Evolutionary conservation across 2,113 vertebrate genomes (phyloP).

Genomic region (Atherinomorus stipes): DNA sequence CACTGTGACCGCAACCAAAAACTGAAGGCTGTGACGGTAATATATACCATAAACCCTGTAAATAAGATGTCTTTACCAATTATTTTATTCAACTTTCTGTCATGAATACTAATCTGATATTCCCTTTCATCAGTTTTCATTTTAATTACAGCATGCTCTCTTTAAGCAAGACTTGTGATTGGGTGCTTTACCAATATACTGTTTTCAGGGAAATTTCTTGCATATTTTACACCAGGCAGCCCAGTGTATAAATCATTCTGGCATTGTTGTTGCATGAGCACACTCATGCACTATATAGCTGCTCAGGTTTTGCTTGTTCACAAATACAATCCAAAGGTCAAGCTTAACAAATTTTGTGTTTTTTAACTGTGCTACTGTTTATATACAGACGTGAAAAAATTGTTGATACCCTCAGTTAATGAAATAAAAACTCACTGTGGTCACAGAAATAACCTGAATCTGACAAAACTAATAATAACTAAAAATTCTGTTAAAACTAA

Average conservation of each 20-base stretch:
- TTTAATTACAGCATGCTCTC: slow-evolving; percentile 3
- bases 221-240: slow-evolving; percentile 39
- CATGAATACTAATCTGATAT: neutral
- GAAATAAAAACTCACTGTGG: no score
- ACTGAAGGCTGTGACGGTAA: neutral
- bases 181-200: neutral
- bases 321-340: no score
- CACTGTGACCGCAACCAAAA: neutral
- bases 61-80: neutral
- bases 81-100: neutral
- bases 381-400: no score
- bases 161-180: neutral
- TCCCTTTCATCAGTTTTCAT: slow-evolving; percentile 30
- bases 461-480: no score
- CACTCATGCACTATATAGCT: slow-evolving; percentile 5
- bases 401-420: no score
- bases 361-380: no score
- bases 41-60: neutral
- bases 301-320: neutral
- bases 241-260: slow-evolving; percentile 50
- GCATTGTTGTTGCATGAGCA: slow-evolving; percentile 23
- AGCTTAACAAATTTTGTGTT: no score
- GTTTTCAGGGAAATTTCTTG: slow-evolving; percentile 36
- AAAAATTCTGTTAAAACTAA: no score
- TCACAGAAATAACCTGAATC: no score